Evolutionary conservation across 1,140 invertebrate genomes (phyloP), one percentile per base, ranked within the genome.

Genomic region (Planococcus citri): DNA sequence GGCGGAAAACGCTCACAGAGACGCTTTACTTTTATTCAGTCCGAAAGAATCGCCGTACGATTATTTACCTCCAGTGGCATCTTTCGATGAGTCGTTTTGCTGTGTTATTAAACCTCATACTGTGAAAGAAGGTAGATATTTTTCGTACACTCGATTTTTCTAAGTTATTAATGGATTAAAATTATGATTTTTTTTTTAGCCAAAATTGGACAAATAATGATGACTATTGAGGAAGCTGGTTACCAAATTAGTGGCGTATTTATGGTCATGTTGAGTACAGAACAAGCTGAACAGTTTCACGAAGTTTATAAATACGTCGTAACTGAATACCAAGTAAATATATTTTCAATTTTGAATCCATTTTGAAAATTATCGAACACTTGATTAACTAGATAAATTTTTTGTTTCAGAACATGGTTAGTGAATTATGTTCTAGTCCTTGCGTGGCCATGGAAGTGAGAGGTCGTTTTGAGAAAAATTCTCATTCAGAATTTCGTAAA

Each of bases 51-150:
- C 21, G 10, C 4, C 10, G 10, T 64, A 24, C 24, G 60, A 64
- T 2, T 24, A 24, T 17, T 27, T 64, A 25, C 25, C 60, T 17
- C 60, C 60, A 2, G 25, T 64, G 1, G 21, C 25, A 24, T 14
- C 60, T 25, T 27, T 82, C 22, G 86, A 83, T 60, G 85, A 86
- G 72, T 87, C 88, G 69, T 91, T 92, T 3, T 88, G 91, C 72
- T 93, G 90, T 75, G 82, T 97, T 27, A 88, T 97, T 20, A 95
- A 96, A 78, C 94, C 94, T n/a, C 93, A 96, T 79, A 88, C 88
- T 58, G 81, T 97, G 2, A 82, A 86, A 72, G 86, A 88, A 76
- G 87, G 85, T 84, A 74, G 73, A 71, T 70, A 68, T 12, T 68
- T 29, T 38, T 38, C n/a, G 12, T 38, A 27, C 9, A 10, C 27